Conservation (phyloP, 2,888 invertebrate genomes). For the Dione vanillae region DNA sequence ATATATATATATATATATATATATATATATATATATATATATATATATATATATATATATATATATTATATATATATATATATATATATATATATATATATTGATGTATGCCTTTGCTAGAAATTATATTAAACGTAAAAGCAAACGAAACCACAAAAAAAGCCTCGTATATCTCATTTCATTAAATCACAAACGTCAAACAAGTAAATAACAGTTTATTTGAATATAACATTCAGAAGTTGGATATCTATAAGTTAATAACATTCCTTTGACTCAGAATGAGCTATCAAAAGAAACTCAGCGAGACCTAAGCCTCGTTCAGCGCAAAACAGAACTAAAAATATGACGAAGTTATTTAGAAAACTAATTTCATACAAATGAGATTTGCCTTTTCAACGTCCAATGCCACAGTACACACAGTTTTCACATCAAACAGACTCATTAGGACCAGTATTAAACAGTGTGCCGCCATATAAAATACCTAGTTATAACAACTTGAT, state of each 20-base stretch:
- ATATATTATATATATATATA: too few relatives aligned
- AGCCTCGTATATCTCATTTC: neutral
- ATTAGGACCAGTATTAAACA: constrained; percentile 51
- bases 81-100: too few relatives aligned
- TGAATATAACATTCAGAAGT: constrained; percentile 5
- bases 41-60: too few relatives aligned
- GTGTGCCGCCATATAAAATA: constrained; percentile 41
- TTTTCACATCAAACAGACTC: constrained; percentile 52
- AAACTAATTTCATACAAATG: constrained; percentile 52
- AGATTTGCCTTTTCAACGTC: constrained; percentile 47
- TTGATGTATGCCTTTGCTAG: too few relatives aligned
- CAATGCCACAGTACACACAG: constrained; percentile 45
- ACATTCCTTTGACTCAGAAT: constrained; percentile 34
- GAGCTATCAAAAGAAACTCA: constrained; percentile 32
- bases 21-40: too few relatives aligned
- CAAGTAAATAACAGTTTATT: neutral
- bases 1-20: too few relatives aligned
- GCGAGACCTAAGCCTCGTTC: constrained; percentile 26
- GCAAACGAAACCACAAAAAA: neutral
- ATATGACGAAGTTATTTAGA: constrained; percentile 42
- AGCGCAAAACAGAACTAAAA: constrained; percentile 38
- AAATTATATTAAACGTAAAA: too few relatives aligned
- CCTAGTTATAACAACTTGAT: constrained; percentile 40
- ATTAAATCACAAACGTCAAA: neutral
- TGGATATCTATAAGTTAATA: constrained; percentile 32